phyloP scores from a whole-genome alignment of 2,888 invertebrate genomes.

The Heliconius cydno region DNA sequence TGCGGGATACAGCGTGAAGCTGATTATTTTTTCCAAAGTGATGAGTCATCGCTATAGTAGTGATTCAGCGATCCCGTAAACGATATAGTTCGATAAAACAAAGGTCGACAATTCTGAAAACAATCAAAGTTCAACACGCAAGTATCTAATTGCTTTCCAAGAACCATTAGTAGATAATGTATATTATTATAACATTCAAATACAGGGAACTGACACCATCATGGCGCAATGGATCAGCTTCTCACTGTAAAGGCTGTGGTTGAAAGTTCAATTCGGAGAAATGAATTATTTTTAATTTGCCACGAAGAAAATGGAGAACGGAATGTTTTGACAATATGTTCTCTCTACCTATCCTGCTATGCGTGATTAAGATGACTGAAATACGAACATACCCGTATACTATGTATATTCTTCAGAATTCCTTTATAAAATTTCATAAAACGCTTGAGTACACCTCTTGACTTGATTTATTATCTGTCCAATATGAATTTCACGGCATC shows the following conservation, averaged over 20 bases:
- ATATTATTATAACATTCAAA: constrained; percentile 15
- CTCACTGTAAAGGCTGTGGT: not conserved
- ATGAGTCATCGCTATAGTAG: constrained; percentile 5
- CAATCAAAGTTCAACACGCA: constrained; percentile 27
- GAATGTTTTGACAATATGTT: not conserved
- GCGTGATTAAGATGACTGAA: not conserved
- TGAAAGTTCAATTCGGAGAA: not conserved
- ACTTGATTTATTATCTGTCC: constrained; percentile 16
- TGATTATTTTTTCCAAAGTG: not conserved
- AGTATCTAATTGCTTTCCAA: constrained; percentile 25
- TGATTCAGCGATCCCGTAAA: constrained; percentile 16
- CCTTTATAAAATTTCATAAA: constrained; percentile 4
- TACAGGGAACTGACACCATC: not conserved
- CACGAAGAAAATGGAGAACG: not conserved
- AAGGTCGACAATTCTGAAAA: constrained; percentile 30
- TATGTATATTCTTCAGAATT: not conserved
- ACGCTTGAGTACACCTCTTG: constrained; percentile 11
- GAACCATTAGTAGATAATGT: constrained; percentile 26
- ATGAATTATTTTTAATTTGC: not conserved
- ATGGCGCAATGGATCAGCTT: no score
- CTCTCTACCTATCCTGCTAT: no score
- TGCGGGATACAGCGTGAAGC: no score
- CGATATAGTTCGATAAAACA: constrained; percentile 26
- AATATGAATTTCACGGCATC: not conserved
- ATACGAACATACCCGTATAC: not conserved